A percentile compares a stretch with the other conserved stretches of the same genome.
phyloP scores from a whole-genome alignment of 53 echinoderm and acorn worm species.

The Arbacia lixula region DNA sequence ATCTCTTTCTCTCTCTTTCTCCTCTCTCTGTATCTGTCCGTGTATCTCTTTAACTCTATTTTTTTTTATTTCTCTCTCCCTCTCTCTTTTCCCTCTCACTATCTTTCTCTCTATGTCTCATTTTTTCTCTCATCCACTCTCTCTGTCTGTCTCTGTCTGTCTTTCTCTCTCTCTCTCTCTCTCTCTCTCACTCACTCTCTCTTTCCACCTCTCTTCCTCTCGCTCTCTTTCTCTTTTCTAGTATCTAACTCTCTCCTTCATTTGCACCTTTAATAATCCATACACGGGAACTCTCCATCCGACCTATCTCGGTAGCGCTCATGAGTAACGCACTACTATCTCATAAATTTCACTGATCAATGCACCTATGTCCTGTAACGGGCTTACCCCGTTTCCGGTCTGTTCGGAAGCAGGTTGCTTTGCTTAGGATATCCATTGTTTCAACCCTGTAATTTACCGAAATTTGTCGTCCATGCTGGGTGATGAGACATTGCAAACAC shows the following conservation, averaged over 20 bases:
- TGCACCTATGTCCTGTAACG: too few relatives aligned
- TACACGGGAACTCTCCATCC: too few relatives aligned
- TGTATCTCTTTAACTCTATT: neutral
- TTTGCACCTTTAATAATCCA: too few relatives aligned
- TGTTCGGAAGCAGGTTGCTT: conserved; percentile 22
- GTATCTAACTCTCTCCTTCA: too few relatives aligned
- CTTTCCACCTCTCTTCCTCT: neutral
- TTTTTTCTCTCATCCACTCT: neutral
- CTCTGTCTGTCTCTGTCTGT: neutral
- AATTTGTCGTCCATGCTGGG: too few relatives aligned
- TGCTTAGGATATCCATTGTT: conserved; percentile 28
- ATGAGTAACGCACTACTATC: too few relatives aligned
- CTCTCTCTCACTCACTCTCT: neutral
- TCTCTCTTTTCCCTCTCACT: neutral
- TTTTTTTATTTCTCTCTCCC: neutral
- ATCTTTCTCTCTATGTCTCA: neutral
- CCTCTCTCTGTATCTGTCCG: neutral
- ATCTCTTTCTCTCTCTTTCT: neutral
- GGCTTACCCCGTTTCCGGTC: neutral
- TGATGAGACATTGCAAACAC: too few relatives aligned
- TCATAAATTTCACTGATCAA: too few relatives aligned
- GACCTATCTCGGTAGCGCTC: too few relatives aligned
- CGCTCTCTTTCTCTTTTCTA: neutral
- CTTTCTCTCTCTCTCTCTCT: neutral
- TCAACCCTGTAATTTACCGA: too few relatives aligned